Conservation (phyloP, 2,113 vertebrate genomes). For the Xenus cinereus region DNA sequence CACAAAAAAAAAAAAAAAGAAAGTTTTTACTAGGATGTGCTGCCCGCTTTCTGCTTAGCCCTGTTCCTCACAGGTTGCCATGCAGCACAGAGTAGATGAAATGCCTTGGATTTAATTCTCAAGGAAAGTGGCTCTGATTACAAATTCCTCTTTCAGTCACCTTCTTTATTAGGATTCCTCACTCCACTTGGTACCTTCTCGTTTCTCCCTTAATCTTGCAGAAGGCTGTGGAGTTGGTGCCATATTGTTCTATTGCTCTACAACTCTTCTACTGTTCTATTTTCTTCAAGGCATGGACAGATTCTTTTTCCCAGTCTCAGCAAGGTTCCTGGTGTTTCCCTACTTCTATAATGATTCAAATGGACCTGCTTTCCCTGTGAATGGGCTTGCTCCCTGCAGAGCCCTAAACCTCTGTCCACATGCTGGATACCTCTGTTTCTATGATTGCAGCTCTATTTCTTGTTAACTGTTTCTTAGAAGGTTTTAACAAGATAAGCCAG, state of each 20-base stretch:
- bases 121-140: neutral
- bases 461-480: neutral
- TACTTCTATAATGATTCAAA: neutral
- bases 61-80: neutral
- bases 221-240: neutral
- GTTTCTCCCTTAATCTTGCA: neutral
- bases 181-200: neutral
- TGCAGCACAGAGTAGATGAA: neutral
- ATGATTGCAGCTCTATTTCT: neutral
- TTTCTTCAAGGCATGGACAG: neutral
- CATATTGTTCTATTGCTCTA: neutral
- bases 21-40: neutral
- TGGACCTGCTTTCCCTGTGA: neutral
- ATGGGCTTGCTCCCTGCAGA: neutral
- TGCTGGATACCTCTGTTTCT: neutral
- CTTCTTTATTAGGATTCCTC: neutral
- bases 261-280: neutral
- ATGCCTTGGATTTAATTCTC: neutral
- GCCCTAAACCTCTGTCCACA: neutral
- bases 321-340: neutral
- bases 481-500: neutral
- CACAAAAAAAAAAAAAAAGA: neutral
- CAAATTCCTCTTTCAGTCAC: neutral
- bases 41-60: neutral
- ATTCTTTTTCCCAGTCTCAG: neutral